Evolutionary conservation across 2,888 invertebrate species (phyloP), one percentile per base, ranked within the genome.

Genomic region (Ormyrus labotus): DNA sequence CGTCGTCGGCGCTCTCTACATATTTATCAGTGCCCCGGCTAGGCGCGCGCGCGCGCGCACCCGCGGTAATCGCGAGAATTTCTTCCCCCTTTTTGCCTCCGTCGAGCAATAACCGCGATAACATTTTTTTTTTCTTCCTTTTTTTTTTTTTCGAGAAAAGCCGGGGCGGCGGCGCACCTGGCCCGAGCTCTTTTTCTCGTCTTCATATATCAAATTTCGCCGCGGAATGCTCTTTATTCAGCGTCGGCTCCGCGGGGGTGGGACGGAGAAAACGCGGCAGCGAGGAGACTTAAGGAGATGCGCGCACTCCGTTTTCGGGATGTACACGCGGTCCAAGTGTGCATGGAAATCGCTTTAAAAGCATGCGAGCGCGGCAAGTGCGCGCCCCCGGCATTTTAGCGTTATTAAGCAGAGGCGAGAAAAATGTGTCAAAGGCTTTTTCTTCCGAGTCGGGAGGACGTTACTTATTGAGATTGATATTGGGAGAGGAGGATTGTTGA

Each of bases 1-100:
- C n/a, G 51, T 6, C 34, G 6, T n/a, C 11, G 60, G 6, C 45
- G 19, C 11, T 10, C 11, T 10, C 75, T 68, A 68, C 80, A 80
- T 80, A 80, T 76, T 76, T 80, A 80, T 80, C 72, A 80, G 80
- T n/a, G 68, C 51, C 47, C 9, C 47, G 48, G 50, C 48, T 19
- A 19, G 1, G 0, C 0, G 19, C 45, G n/a, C 50, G 19, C 45
- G n/a, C 50, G 51, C 11, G 50, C 11, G 45, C 48, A 9, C 58
- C 19, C 19, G 19, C 63, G 72, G 65, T 75, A 75, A 71, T 75
- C 75, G 67, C 50, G 53, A 71, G 73, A 71, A 57, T 68, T 71
- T 60, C 75, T 60, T 64, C 61, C 48, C 48, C 55, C n/a, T 47
- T 34, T 58, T 60, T 34, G 60, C 11, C 34, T 48, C 48, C 45